These are phyloP conservation scores for Sebastes reedi DNA, from an alignment of 2,797 vertebrate genomes.

Conservation along the genomic window DNA sequence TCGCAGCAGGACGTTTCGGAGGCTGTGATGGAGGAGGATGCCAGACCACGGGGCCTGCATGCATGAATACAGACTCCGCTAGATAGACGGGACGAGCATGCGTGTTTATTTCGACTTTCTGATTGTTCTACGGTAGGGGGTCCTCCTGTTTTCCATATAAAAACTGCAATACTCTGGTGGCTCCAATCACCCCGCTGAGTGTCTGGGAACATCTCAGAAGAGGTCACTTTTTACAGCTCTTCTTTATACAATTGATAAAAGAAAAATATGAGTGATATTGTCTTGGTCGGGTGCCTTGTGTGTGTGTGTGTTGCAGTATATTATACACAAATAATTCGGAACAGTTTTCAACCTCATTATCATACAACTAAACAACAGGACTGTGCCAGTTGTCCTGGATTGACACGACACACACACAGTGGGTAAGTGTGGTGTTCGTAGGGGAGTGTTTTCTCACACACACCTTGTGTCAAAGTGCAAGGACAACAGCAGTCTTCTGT, in stretches of 20 bases:
- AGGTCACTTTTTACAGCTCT: constrained; percentile 4
- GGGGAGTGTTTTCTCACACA: neutral
- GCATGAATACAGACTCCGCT: constrained; percentile 18
- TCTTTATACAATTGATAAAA: neutral
- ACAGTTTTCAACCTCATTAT: neutral
- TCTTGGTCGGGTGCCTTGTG: neutral
- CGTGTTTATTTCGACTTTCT: constrained; percentile 32
- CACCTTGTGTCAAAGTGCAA: neutral
- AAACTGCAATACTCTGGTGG: constrained; percentile 25
- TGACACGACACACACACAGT: neutral
- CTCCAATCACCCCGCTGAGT: constrained; percentile 22
- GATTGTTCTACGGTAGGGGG: constrained; percentile 29
- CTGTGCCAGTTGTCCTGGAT: neutral
- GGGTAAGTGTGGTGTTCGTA: neutral
- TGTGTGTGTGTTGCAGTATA: neutral
- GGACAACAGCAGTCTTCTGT: neutral
- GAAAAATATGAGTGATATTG: neutral
- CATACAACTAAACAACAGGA: neutral
- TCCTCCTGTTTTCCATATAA: constrained; percentile 50
- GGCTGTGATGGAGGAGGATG: constrained; percentile 36
- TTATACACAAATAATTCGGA: neutral
- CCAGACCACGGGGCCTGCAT: constrained; percentile 1
- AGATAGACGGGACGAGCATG: neutral
- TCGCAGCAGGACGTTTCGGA: constrained; percentile 30
- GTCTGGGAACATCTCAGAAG: constrained; percentile 2